Conservation (phyloP, 2,113 vertebrate genomes). For the Trematomus loennbergii region DNA sequence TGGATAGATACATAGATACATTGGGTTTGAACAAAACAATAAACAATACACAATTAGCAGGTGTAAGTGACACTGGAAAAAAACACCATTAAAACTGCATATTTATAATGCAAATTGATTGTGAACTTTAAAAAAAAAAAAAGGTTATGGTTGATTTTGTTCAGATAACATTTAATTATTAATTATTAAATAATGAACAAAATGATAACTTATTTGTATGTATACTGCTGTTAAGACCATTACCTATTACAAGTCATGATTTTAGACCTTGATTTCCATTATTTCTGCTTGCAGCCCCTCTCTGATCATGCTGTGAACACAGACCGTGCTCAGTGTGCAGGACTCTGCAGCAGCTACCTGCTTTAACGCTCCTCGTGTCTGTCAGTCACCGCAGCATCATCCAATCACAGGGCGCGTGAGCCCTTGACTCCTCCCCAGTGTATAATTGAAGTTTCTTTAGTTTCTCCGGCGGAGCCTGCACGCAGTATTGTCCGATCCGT, state of each 20-base stretch:
- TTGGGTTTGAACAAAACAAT: neutral
- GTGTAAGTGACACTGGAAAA: neutral
- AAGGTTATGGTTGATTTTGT: neutral
- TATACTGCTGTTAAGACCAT: neutral
- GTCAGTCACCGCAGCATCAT: slow-evolving; percentile 66
- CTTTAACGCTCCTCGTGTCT: slow-evolving; percentile 48
- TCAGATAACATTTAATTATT: neutral
- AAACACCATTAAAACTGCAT: neutral
- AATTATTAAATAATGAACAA: too few species aligned
- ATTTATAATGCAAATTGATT: neutral
- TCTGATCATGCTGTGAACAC: neutral
- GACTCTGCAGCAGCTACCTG: slow-evolving; percentile 74
- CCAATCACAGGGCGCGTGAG: slow-evolving; percentile 71
- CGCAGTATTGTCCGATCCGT: slow-evolving; percentile 75
- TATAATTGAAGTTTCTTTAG: slow-evolving; percentile 86
- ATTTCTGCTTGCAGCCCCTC: neutral
- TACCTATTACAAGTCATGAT: slow-evolving; percentile 5
- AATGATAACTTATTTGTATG: neutral
- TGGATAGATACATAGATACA: too few species aligned
- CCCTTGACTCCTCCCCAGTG: slow-evolving; percentile 76
- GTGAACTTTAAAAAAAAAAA: neutral
- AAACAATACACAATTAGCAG: neutral
- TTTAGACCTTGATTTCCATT: neutral
- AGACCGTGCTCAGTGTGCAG: neutral
- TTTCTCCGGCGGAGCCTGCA: slow-evolving; percentile 77